A percentile compares a stretch with the other conserved stretches of the same genome.
Conservation (phyloP, 2,797 vertebrate genomes). For the Glyptemys insculpta region DNA sequence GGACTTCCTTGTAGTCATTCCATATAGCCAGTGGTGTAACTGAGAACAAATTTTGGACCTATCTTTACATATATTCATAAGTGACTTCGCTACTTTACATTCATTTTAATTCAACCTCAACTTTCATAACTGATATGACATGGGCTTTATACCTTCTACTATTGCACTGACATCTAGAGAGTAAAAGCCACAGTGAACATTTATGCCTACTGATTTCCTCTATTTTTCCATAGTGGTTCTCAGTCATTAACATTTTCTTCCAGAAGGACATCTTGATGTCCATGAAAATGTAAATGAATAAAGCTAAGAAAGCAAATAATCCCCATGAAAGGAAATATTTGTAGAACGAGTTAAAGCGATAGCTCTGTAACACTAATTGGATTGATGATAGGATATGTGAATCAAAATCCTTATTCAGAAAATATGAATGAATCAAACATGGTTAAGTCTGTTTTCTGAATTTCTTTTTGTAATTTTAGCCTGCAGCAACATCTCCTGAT, state of each 20-base stretch:
- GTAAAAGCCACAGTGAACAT: background rate
- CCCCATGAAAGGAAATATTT: background rate
- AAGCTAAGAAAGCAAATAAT: background rate
- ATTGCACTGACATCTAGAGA: conserved; percentile 58
- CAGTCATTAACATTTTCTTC: background rate
- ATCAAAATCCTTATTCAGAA: background rate
- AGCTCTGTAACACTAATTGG: background rate
- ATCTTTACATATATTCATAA: background rate
- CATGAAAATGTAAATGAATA: background rate
- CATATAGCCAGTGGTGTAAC: background rate
- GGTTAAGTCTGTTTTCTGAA: background rate
- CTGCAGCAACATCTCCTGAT: background rate
- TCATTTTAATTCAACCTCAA: background rate
- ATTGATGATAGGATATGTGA: background rate
- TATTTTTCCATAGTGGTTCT: background rate
- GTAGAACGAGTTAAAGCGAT: background rate
- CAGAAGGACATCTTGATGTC: background rate
- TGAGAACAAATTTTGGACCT: background rate
- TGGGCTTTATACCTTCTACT: conserved; percentile 3
- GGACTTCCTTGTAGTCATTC: background rate
- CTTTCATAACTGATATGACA: background rate
- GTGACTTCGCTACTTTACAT: background rate
- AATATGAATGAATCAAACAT: background rate
- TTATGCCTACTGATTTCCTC: background rate
- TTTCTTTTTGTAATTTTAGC: background rate